Evolutionary conservation across 1,140 invertebrate genomes (phyloP).

Genomic region (Brachionus sp.): DNA sequence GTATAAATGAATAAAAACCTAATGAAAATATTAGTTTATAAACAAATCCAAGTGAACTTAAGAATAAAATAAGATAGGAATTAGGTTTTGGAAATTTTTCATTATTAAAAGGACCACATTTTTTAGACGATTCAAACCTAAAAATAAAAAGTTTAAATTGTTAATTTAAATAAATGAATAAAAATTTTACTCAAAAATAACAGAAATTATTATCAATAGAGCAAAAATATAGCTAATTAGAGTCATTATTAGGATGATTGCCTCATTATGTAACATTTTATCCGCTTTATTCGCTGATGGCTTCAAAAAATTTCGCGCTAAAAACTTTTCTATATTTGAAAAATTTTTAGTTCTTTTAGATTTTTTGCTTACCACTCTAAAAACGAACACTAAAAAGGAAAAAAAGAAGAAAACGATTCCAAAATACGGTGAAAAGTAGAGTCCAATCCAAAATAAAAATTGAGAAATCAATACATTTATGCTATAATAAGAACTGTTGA

Average conservation of each 20-base stretch:
- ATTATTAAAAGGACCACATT: constrained; percentile 5
- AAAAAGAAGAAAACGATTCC: not conserved
- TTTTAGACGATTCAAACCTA: not conserved
- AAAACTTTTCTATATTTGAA: not conserved
- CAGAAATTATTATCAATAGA: too few relatives aligned
- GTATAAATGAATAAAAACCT: too few relatives aligned
- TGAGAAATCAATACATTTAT: not conserved
- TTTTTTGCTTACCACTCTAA: not conserved
- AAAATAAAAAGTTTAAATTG: not conserved
- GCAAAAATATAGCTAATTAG: too few relatives aligned
- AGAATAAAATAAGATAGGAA: too few relatives aligned
- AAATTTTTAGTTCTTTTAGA: not conserved
- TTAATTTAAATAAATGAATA: not conserved
- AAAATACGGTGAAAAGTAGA: constrained; percentile 1
- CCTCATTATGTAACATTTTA: too few relatives aligned
- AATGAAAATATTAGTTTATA: too few relatives aligned
- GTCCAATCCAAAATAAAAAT: not conserved
- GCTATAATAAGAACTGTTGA: not conserved
- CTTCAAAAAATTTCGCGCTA: not conserved
- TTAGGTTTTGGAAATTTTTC: not conserved
- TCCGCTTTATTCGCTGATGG: not conserved
- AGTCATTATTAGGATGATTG: too few relatives aligned
- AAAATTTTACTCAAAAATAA: not conserved
- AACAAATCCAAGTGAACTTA: too few relatives aligned
- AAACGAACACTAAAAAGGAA: not conserved